Conservation (phyloP, 2,797 vertebrate genomes). For the Clarias fuscus region DNA sequence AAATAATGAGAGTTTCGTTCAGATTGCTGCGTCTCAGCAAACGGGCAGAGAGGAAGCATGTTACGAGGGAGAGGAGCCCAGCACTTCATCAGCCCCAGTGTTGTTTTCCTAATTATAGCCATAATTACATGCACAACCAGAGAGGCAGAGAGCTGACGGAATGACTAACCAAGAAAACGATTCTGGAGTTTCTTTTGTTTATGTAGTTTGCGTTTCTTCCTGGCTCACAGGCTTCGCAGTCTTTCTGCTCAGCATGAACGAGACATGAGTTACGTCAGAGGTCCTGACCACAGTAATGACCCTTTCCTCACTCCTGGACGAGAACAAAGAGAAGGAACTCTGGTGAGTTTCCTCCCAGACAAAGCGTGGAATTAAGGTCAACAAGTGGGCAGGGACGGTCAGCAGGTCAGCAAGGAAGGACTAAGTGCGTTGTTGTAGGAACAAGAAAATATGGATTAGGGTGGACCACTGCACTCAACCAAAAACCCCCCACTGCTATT, state of each 20-base stretch:
- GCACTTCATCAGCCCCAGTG: slow-evolving; percentile 33
- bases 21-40: slow-evolving; percentile 30
- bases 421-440: slow-evolving; percentile 56
- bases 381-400: slow-evolving; percentile 68
- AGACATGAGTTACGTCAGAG: slow-evolving; percentile 40
- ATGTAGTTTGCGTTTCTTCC: not conserved
- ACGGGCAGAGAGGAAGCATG: slow-evolving; percentile 13
- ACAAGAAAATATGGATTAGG: slow-evolving; percentile 37
- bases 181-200: not conserved
- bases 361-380: slow-evolving; percentile 63
- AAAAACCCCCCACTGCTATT: slow-evolving; percentile 20
- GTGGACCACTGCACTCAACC: slow-evolving; percentile 27
- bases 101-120: slow-evolving; percentile 26
- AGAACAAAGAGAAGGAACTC: slow-evolving; percentile 53
- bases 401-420: slow-evolving; percentile 62
- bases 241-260: not conserved
- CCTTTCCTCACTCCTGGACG: slow-evolving; percentile 49
- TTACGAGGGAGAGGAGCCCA: not conserved
- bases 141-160: slow-evolving; percentile 10
- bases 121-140: slow-evolving; percentile 24
- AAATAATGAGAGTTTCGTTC: slow-evolving; percentile 50
- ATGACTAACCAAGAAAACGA: not conserved
- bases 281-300: slow-evolving; percentile 53
- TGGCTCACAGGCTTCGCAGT: not conserved
- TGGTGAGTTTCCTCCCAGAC: slow-evolving; percentile 58